Percentiles rank a stretch among this genome's conserved stretches.
Evolutionary conservation across 2,113 vertebrate species (phyloP).

Genomic region (Brienomyrus longianalis): DNA sequence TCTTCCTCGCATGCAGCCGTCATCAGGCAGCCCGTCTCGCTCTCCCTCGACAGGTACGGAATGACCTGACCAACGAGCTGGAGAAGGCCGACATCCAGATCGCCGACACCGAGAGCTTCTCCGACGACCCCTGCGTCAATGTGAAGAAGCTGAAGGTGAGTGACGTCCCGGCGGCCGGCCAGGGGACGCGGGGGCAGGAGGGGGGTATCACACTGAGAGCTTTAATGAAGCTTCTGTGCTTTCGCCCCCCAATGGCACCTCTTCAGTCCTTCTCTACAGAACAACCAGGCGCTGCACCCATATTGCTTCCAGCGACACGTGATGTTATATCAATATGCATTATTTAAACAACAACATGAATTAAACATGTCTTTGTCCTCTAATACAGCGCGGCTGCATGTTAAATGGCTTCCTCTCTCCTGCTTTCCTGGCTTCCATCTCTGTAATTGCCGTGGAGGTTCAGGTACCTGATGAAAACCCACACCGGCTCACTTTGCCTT

Average conservation of each 20-base stretch:
- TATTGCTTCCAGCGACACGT: not conserved
- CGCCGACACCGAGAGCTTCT: slow-evolving; percentile 96
- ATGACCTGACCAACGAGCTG: slow-evolving; percentile 89
- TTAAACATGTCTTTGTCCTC: not conserved
- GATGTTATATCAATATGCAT: not conserved
- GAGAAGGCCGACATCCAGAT: slow-evolving; percentile 94
- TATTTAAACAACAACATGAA: not conserved
- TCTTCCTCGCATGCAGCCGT: not conserved
- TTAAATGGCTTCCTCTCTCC: not conserved
- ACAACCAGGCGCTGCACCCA: not conserved
- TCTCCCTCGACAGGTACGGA: slow-evolving; percentile 78
- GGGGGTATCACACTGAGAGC: not conserved
- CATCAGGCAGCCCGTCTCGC: slow-evolving; percentile 33
- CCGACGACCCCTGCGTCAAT: slow-evolving; percentile 92
- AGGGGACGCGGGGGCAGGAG: not conserved
- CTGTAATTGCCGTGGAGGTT: not conserved
- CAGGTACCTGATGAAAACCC: not conserved
- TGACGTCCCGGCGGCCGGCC: not conserved
- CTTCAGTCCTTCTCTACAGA: not conserved
- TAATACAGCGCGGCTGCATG: not conserved
- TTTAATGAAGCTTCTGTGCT: not conserved
- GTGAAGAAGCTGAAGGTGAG: slow-evolving; percentile 98
- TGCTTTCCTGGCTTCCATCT: not conserved
- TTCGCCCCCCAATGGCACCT: not conserved
- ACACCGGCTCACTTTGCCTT: not conserved